Percentiles rank a stretch among this genome's conserved stretches.
Evolutionary conservation across 2,113 vertebrate genomes (phyloP).

Genomic region (Barnardius zonarius): DNA sequence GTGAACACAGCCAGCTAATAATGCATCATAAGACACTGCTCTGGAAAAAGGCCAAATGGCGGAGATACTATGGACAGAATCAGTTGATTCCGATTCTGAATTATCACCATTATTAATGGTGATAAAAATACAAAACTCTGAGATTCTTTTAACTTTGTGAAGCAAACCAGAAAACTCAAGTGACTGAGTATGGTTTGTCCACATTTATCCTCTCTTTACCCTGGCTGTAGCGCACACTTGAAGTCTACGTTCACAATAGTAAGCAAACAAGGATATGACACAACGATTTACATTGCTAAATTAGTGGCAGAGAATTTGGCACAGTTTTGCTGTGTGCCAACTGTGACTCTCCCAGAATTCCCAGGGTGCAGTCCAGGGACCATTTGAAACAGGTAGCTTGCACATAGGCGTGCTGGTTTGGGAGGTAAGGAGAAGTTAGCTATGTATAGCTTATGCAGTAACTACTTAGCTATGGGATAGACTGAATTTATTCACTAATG

Average conservation of each 20-base stretch:
- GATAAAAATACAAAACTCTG: not conserved
- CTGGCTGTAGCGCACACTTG: not conserved
- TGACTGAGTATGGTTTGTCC: not conserved
- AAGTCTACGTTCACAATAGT: not conserved
- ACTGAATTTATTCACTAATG: not conserved
- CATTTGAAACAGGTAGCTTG: not conserved
- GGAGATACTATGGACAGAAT: not conserved
- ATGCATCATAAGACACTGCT: not conserved
- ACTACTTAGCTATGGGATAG: not conserved
- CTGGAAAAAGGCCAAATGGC: not conserved
- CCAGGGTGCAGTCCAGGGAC: not conserved
- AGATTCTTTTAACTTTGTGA: not conserved
- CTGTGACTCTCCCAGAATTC: not conserved
- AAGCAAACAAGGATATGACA: fast-evolving
- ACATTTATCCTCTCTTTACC: not conserved
- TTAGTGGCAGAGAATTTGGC: not conserved
- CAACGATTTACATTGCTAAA: not conserved
- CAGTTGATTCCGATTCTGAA: not conserved
- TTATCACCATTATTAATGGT: not conserved
- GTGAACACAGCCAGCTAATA: not conserved
- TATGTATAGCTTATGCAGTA: not conserved
- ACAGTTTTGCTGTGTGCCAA: not conserved
- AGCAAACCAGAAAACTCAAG: not conserved
- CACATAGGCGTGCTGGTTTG: fast-evolving
- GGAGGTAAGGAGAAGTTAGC: not conserved